Base-by-base conservation (phyloP, 2,888 invertebrate species). In the Quadroppia sp. region DNA sequence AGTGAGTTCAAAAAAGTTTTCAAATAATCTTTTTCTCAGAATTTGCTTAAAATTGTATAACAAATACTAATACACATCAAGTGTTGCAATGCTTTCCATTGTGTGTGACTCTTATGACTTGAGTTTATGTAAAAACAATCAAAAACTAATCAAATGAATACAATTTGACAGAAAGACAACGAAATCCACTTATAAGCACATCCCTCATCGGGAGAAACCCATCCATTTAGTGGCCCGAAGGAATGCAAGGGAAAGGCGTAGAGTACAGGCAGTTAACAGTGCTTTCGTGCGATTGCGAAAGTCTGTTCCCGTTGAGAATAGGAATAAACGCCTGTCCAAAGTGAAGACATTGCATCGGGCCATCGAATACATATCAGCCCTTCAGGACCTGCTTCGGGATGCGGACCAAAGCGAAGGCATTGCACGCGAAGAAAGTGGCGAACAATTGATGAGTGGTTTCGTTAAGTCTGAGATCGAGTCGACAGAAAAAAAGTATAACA, bases 251-350 rank as follows among this genome's bases (percentile, higher is more conserved):
- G 88, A 88, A 81, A 80, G 88, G 78, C 82, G 86, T 74, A 82
- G 88, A 76, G 88, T 88, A 36, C 86, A 87, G 80, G 87, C 87
- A 17, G 88, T 88, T 77, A 88, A 88, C 81, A 83, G 82, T 74
- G 88, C 88, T 45, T 88, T 88, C 81, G 80, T 83, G 1, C 83
- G 84, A 72, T 82, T 88, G 53, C 83, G 87, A 69, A 85, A 85
- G 80, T 86, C 85, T 77, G 85, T 88, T 53, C 87, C 87, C 4
- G 82, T 85, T 75, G 86, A 86, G 75, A 85, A 85, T 76, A 79
- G 81, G 77, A 85, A 84, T 56, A 86, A 86, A 79, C 80, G 87
- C 69, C 81, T 88, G 70, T 88, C 88, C 77, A 88, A 88, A 81
- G 87, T 88, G 80, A 88, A 82, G 76, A 88, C 87, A 1, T 81